These are phyloP conservation scores for Macrosoma leucophasiata DNA, from an alignment of 2,888 invertebrate genomes.

Conservation along the genomic window DNA sequence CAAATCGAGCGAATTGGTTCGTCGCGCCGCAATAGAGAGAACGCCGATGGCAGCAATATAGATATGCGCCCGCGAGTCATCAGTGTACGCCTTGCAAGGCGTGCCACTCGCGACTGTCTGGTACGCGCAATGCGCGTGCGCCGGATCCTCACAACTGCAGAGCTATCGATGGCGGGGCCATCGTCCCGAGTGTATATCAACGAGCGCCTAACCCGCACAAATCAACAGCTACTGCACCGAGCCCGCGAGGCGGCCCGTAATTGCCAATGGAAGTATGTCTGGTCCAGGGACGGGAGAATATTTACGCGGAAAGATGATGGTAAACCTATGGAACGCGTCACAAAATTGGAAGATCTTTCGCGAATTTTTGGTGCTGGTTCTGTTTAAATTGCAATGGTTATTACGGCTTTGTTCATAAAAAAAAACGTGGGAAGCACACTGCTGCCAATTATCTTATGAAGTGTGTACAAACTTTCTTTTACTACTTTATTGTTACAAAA, in stretches of 20 bases:
- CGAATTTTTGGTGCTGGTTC: background rate
- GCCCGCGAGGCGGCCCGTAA: background rate
- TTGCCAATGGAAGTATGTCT: background rate
- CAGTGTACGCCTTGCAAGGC: conserved; percentile 17
- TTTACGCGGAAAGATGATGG: background rate
- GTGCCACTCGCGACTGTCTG: conserved; percentile 14
- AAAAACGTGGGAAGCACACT: background rate
- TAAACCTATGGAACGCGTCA: background rate
- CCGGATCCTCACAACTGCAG: conserved; percentile 14
- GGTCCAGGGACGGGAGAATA: background rate
- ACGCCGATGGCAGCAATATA: background rate
- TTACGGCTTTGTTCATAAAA: background rate
- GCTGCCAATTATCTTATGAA: background rate
- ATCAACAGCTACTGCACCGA: background rate
- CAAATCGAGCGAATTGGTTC: conserved; percentile 16
- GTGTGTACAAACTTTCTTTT: background rate
- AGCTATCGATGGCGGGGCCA: conserved; percentile 2
- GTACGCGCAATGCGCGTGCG: conserved; percentile 18
- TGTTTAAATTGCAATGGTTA: background rate
- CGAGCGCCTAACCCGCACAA: background rate
- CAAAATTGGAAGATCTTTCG: background rate
- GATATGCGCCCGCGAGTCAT: conserved; percentile 10
- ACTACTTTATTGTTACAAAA: background rate
- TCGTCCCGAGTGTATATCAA: background rate
- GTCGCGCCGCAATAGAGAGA: too few relatives aligned